Conservation (phyloP, 2,888 invertebrate genomes). For the Nezara viridula region DNA sequence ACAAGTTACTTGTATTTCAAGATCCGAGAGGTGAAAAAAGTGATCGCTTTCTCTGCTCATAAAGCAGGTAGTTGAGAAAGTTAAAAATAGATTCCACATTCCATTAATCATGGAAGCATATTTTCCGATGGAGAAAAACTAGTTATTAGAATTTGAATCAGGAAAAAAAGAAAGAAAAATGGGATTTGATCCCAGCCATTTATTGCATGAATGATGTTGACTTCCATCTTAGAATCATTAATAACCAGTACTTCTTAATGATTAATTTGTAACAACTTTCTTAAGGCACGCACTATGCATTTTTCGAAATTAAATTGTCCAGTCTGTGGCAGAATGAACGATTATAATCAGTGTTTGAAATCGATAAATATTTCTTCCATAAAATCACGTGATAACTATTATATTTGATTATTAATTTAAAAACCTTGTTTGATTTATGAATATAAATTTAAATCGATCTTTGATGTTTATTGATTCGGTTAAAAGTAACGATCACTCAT, state of each 20-base stretch:
- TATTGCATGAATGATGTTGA: not conserved
- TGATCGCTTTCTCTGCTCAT: slow-evolving; percentile 44
- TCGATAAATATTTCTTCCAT: too few species aligned
- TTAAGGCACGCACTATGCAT: not conserved
- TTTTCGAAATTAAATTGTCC: not conserved
- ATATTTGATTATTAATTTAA: too few species aligned
- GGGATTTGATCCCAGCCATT: not conserved
- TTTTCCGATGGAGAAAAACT: slow-evolving; percentile 18
- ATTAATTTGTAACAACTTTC: not conserved
- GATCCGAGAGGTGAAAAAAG: not conserved
- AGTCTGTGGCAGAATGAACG: too few species aligned
- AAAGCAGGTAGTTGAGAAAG: slow-evolving; percentile 42
- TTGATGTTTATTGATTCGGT: too few species aligned
- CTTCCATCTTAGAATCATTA: not conserved
- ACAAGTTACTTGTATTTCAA: slow-evolving; percentile 9
- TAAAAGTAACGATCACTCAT: too few species aligned
- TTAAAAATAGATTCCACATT: slow-evolving; percentile 46
- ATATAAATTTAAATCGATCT: too few species aligned
- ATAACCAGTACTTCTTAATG: not conserved
- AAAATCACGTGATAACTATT: too few species aligned
- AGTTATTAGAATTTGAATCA: slow-evolving; percentile 12
- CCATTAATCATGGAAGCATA: slow-evolving; percentile 41
- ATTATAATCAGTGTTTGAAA: too few species aligned
- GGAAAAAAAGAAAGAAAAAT: not conserved
- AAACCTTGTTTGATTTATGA: too few species aligned